phyloP scores from a whole-genome alignment of 2,797 vertebrate genomes.

The Enteromius mattozi region DNA sequence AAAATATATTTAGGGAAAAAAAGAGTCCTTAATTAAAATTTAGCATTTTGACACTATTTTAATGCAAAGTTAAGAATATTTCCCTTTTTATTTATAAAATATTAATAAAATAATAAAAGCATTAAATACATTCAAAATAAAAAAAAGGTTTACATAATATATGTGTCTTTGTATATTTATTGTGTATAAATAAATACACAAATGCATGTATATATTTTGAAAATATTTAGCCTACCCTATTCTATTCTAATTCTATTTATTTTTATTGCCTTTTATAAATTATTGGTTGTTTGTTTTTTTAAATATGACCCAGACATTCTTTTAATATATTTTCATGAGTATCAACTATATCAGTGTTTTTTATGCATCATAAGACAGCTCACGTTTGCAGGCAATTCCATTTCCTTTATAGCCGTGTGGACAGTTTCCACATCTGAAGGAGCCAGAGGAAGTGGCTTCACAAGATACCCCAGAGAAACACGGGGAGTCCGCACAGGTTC shows the following conservation, averaged over 20 bases:
- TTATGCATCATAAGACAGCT: conserved; percentile 32
- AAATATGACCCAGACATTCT: background rate
- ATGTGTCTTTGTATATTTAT: too few species aligned
- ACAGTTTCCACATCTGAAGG: conserved; percentile 81
- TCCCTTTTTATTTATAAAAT: background rate
- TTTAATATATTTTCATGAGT: background rate
- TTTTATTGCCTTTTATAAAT: background rate
- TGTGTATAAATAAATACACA: too few species aligned
- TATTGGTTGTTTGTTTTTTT: background rate
- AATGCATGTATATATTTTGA: too few species aligned
- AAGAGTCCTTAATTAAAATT: too few species aligned
- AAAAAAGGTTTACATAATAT: too few species aligned
- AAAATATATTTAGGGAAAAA: background rate
- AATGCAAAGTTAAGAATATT: background rate
- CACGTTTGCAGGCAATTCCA: conserved; percentile 86
- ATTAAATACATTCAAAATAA: background rate
- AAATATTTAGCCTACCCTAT: too few species aligned
- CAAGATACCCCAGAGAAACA: conserved; percentile 86
- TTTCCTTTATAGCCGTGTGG: conserved; percentile 85
- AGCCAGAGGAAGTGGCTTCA: conserved; percentile 72
- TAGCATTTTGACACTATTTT: background rate
- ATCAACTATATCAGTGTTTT: background rate
- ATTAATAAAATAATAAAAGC: background rate
- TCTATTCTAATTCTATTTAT: background rate
- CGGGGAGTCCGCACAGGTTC: conserved; percentile 77